Base-by-base conservation (phyloP, 2,113 vertebrate species). In the Suncus etruscus region DNA sequence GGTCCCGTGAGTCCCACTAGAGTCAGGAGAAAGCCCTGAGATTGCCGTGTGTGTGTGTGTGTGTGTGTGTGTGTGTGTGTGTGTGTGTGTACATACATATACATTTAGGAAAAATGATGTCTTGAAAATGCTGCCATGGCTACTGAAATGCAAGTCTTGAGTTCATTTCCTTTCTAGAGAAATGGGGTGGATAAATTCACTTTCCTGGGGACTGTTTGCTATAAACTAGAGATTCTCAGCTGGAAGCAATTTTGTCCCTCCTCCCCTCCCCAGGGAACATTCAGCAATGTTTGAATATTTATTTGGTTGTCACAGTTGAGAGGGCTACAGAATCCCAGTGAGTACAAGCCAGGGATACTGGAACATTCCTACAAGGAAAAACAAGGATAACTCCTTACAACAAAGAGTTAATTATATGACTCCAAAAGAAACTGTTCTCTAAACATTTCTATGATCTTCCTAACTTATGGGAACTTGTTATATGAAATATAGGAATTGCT, bases 111-210 rank as follows among this genome's bases (percentile, higher is more conserved):
- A 83, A 80, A 11, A 31, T 39, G 45, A 20, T 39, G 14, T 80
- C 48, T 54, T 45, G 65, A 50, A 89, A 94, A 48, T 80, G 70
- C 39, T 61, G 16, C 15, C 63, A 32, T 50, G 22, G 15, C n/a
- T 69, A n/a, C 45, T 83, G 61, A 83, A 79, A 70, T 65, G 80
- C 29, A 94, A 92, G 32, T 12, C 45, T 11, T n/a, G 8, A 29
- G 50, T 58, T 48, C 11, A 39, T 72, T 51, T 86, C 47, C 68
- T 54, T 80, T 81, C n/a, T 58, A 29, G 45, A 68, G 69, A 63
- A 93, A 89, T 22, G 1, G 47, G 39, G 39, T 29, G 27, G 24
- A 79, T 81, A 68, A 68, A 81, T 54, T 92, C 78, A 25, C 32
- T 29, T 54, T 79, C 83, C 61, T 63, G 66, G 61, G 9, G 70